phyloP scores from a whole-genome alignment of 92 coral and sea anemone genomes.

The Isaurus tuberculatus region DNA sequence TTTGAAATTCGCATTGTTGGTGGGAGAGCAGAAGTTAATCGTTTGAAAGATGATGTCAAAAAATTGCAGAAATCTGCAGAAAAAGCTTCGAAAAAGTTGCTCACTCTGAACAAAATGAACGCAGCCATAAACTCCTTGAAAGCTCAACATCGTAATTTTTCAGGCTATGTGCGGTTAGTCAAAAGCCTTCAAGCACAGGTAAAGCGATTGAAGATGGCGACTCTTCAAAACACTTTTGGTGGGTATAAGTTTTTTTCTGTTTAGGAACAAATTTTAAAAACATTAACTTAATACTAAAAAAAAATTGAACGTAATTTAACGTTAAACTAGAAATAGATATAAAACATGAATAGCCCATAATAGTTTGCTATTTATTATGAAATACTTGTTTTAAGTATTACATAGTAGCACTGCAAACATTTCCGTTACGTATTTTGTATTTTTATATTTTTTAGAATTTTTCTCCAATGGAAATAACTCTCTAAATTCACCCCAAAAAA shows the following conservation, averaged over 20 bases:
- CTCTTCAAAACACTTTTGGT: not conserved
- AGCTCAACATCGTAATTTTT: not conserved
- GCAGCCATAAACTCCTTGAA: not conserved
- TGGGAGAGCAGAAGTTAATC: slow-evolving; percentile 1
- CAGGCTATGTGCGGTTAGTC: not conserved
- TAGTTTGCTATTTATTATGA: no score
- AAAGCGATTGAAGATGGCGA: not conserved
- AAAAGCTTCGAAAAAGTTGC: not conserved
- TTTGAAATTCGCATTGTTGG: slow-evolving; percentile 22
- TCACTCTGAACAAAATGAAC: not conserved
- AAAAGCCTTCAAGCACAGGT: not conserved
- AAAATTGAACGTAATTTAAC: not conserved
- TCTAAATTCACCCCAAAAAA: no score
- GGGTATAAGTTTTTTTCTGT: not conserved
- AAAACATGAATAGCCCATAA: no score
- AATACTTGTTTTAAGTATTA: no score
- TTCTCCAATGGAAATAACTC: no score
- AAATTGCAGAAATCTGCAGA: not conserved
- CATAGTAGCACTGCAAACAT: no score
- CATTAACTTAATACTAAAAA: not conserved
- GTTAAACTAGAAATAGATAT: not conserved
- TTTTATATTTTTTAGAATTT: no score
- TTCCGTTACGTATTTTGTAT: no score
- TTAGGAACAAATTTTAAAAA: not conserved
- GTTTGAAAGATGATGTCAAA: slow-evolving; percentile 13